These are phyloP conservation scores for Noctua janthe DNA, from an alignment of 2,888 invertebrate species.

Conservation along the genomic window DNA sequence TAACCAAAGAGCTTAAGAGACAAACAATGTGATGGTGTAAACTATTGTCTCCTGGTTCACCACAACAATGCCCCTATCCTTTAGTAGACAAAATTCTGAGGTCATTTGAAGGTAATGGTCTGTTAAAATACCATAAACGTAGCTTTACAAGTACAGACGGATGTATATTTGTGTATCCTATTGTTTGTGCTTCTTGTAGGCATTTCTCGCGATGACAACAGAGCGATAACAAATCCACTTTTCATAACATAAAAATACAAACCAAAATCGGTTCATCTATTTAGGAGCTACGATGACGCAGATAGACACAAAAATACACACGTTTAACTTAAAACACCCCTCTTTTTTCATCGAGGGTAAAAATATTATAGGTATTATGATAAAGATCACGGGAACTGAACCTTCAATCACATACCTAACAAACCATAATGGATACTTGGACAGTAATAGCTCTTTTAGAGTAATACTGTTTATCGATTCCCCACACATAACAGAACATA, in stretches of 20 bases:
- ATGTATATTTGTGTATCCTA: neutral
- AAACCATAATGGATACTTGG: neutral
- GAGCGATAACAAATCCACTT: neutral
- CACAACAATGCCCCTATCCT: conserved; percentile 21
- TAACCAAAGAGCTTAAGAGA: conserved; percentile 9
- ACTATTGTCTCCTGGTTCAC: conserved; percentile 8
- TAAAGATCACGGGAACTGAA: neutral
- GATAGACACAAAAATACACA: neutral
- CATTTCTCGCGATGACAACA: neutral
- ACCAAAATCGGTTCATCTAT: neutral
- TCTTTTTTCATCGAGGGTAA: no score
- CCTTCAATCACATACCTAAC: neutral
- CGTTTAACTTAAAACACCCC: no score
- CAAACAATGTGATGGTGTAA: conserved; percentile 16
- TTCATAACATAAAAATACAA: neutral
- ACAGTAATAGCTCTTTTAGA: neutral
- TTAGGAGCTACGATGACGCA: neutral
- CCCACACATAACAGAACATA: neutral
- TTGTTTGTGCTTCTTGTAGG: neutral
- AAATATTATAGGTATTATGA: no score
- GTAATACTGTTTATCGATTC: neutral
- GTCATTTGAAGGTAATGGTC: conserved; percentile 2
- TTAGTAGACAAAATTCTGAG: neutral
- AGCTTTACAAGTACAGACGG: neutral
- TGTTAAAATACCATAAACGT: conserved; percentile 1